These are phyloP conservation scores for Branchinecta sandiegonensis DNA, from an alignment of 2,888 invertebrate species.

Conservation along the genomic window DNA sequence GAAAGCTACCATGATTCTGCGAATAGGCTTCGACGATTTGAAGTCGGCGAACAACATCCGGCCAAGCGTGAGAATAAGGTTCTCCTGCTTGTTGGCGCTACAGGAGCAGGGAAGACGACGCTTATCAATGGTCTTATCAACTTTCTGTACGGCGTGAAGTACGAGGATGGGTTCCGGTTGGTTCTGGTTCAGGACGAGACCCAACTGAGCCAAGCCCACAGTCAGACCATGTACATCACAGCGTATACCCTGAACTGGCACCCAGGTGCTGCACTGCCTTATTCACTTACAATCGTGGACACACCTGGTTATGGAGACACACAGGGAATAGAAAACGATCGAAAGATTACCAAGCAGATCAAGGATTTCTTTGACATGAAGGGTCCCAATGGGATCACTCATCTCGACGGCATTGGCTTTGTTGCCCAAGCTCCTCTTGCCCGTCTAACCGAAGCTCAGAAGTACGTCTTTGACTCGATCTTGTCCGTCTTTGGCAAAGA, in stretches of 20 bases:
- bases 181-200: not conserved
- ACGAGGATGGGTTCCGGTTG: conserved; percentile 18
- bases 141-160: conserved; percentile 19
- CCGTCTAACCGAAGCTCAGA: conserved; percentile 27
- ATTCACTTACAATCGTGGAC: conserved; percentile 19
- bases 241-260: conserved; percentile 13
- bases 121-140: conserved; percentile 21
- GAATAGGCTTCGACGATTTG: not conserved
- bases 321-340: conserved; percentile 11
- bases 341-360: conserved; percentile 11
- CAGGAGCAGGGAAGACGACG: conserved; percentile 19
- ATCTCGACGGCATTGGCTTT: conserved; percentile 27
- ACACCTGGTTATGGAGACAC: conserved; percentile 21
- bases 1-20: too few relatives aligned
- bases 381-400: conserved; percentile 21
- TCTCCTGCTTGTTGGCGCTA: conserved; percentile 19
- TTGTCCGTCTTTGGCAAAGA: conserved; percentile 28
- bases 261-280: conserved; percentile 18
- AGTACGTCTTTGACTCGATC: conserved; percentile 26
- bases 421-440: conserved; percentile 26
- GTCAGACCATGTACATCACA: conserved; percentile 19
- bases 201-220: conserved; percentile 17
- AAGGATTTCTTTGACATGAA: not conserved
- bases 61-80: not conserved
- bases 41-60: not conserved